phyloP scores from a whole-genome alignment of 2,888 invertebrate species.

The Pterostichus madidus region DNA sequence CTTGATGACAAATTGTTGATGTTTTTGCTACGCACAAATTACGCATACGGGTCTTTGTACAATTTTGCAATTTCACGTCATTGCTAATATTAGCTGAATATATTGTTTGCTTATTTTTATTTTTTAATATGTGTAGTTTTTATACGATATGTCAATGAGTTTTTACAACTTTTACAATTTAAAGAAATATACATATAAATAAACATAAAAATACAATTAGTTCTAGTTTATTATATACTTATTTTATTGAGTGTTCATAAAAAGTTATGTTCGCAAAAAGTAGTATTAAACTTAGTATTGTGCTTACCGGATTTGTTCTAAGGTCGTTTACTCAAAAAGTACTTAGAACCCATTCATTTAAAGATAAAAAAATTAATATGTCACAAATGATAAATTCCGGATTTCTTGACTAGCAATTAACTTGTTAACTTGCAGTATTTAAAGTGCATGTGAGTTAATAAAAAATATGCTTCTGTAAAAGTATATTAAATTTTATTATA shows the following conservation, averaged over 20 bases:
- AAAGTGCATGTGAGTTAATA: conserved; percentile 11
- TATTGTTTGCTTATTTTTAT: conserved; percentile 9
- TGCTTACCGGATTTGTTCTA: conserved; percentile 29
- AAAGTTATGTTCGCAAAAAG: neutral
- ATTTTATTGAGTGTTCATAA: neutral
- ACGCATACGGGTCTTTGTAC: neutral
- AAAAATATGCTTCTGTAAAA: neutral
- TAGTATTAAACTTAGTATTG: conserved; percentile 17
- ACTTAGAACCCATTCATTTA: conserved; percentile 15
- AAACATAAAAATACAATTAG: conserved; percentile 36
- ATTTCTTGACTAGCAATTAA: neutral
- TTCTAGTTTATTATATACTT: conserved; percentile 2
- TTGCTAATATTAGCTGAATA: conserved; percentile 13
- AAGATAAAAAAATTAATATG: conserved; percentile 18
- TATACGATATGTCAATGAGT: conserved; percentile 15
- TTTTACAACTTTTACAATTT: conserved; percentile 1
- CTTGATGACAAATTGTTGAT: conserved; percentile 53
- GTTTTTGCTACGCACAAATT: conserved; percentile 40
- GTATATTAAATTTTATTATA: no score
- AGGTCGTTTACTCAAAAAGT: conserved; percentile 46
- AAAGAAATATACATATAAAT: neutral
- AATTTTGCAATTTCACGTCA: conserved; percentile 18
- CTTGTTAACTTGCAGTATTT: neutral
- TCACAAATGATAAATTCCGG: conserved; percentile 13
- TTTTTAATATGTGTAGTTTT: neutral